A percentile compares a stretch with the other conserved stretches of the same genome.
These are phyloP conservation scores for Ptychoptera albimana DNA, from an alignment of 2,888 invertebrate genomes.

Conservation along the genomic window DNA sequence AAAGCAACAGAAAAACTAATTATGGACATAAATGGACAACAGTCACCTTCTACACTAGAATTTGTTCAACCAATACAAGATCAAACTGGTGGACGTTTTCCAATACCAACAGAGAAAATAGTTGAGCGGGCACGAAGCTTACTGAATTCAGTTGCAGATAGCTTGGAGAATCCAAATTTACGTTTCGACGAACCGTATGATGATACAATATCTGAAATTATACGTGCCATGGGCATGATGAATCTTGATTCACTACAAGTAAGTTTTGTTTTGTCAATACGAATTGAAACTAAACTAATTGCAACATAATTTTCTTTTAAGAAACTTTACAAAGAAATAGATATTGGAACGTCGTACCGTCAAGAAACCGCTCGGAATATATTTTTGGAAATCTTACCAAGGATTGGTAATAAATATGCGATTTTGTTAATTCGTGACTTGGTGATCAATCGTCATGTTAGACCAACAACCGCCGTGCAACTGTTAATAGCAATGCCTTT, in stretches of 20 bases:
- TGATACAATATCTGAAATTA: conserved; percentile 26
- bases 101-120: conserved; percentile 24
- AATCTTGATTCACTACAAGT: conserved; percentile 23
- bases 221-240: conserved; percentile 26
- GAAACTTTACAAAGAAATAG: conserved; percentile 38
- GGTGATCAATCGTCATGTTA: conserved; percentile 41
- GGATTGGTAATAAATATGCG: conserved; percentile 48
- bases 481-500: conserved; percentile 52
- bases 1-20: conserved; percentile 20
- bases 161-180: conserved; percentile 25
- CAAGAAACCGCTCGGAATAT: conserved; percentile 58
- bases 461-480: conserved; percentile 46
- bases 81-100: conserved; percentile 29
- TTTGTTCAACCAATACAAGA: conserved; percentile 22
- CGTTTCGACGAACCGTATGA: conserved; percentile 29
- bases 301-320: too few relatives aligned
- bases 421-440: conserved; percentile 48
- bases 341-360: conserved; percentile 54
- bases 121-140: conserved; percentile 20
- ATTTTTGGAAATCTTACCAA: conserved; percentile 53
- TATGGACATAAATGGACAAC: conserved; percentile 27
- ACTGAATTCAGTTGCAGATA: conserved; percentile 25
- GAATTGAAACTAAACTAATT: too few relatives aligned
- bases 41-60: conserved; percentile 20
- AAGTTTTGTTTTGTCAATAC: conserved; percentile 8